A percentile compares a stretch with the other conserved stretches of the same genome.
These are phyloP conservation scores for Xyrauchen texanus DNA, from an alignment of 2,113 vertebrate species.

Conservation along the genomic window DNA sequence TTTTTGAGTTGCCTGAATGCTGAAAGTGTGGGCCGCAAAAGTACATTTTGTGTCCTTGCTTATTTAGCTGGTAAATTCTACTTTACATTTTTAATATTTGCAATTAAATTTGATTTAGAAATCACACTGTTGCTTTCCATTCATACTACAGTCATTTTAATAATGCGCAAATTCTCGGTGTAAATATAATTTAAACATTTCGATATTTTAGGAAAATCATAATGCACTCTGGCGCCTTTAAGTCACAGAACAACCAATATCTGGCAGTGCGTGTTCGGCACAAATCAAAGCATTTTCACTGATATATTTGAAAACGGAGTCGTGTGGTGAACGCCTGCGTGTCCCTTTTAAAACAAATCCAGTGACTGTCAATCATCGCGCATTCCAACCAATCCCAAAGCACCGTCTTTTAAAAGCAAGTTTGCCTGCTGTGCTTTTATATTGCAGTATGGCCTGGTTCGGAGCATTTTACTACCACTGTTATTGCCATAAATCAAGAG, in stretches of 20 bases:
- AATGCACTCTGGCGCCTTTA: slow-evolving; percentile 39
- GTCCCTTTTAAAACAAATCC: slow-evolving; percentile 97
- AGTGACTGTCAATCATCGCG: slow-evolving; percentile 92
- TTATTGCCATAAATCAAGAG: slow-evolving; percentile 92
- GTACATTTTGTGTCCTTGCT: not conserved
- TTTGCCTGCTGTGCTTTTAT: slow-evolving; percentile 99
- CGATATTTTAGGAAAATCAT: slow-evolving; percentile 28
- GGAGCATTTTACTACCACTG: slow-evolving; percentile 93
- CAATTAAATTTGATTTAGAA: not conserved
- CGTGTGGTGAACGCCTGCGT: slow-evolving; percentile 95
- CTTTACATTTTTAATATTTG: not conserved
- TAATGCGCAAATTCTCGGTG: not conserved
- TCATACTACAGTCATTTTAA: not conserved
- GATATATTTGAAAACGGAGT: slow-evolving; percentile 95
- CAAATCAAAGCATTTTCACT: slow-evolving; percentile 95
- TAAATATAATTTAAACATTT: slow-evolving; percentile 8
- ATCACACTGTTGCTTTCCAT: not conserved
- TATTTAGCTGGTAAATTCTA: slow-evolving; percentile 8
- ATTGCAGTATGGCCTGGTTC: slow-evolving; percentile 93
- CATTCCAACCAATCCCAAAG: slow-evolving; percentile 92
- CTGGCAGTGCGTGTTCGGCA: slow-evolving; percentile 78
- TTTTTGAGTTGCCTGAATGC: not conserved
- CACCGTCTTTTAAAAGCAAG: slow-evolving; percentile 89
- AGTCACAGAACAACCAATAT: slow-evolving; percentile 72
- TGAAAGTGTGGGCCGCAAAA: not conserved